Evolutionary conservation across 53 echinoderm and acorn worm genomes (phyloP).

Genomic region (Antedon mediterranea): DNA sequence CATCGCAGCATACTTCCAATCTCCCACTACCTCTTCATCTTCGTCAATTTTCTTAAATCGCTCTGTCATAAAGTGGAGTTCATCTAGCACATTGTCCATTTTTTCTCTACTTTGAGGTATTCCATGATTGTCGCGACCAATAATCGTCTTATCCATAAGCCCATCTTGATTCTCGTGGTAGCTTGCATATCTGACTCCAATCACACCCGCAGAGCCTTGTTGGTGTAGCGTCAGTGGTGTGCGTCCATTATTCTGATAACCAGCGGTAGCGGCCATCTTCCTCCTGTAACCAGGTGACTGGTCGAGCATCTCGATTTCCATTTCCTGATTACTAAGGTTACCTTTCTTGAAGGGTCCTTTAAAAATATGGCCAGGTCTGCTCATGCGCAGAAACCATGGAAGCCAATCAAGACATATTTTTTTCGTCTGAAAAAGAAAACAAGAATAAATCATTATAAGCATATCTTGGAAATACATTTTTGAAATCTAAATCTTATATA

Average conservation of each 20-base stretch:
- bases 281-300: constrained; percentile 32
- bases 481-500: too few species aligned
- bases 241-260: not conserved
- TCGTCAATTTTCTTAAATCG: constrained; percentile 51
- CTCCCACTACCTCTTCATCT: constrained; percentile 56
- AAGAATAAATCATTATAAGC: too few species aligned
- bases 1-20: constrained; percentile 45
- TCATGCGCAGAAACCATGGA: constrained; percentile 83
- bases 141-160: constrained; percentile 16
- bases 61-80: constrained; percentile 58
- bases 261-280: constrained; percentile 17
- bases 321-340: constrained; percentile 24
- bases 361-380: constrained; percentile 39
- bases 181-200: not conserved
- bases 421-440: constrained; percentile 29
- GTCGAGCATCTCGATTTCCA: constrained; percentile 43
- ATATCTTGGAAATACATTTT: too few species aligned
- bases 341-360: constrained; percentile 7
- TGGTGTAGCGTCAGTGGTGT: not conserved
- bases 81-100: constrained; percentile 31
- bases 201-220: not conserved
- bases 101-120: constrained; percentile 2
- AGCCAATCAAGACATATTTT: constrained; percentile 69
- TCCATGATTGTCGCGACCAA: constrained; percentile 2
- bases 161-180: not conserved